Conservation (phyloP, 23 tunicate genomes). For the Halocynthia roretzi region DNA sequence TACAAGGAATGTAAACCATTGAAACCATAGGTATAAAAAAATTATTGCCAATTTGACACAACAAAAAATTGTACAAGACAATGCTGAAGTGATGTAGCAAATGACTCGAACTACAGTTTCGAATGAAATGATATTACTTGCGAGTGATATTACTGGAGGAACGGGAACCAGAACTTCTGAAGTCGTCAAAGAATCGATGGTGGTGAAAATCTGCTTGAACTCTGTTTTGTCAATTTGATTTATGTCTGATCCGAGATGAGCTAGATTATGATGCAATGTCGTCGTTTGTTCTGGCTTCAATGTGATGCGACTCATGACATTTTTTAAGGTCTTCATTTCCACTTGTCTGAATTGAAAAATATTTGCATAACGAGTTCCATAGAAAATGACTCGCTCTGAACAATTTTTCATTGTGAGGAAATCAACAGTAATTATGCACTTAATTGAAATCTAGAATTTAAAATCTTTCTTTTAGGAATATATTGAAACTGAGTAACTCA, state of each 20-base stretch:
- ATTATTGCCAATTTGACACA: no score
- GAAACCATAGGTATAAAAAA: no score
- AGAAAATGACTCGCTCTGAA: background rate
- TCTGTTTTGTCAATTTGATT: background rate
- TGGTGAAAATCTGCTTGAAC: constrained; percentile 11
- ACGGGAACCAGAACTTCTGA: constrained; percentile 11
- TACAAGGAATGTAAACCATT: no score
- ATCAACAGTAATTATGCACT: no score
- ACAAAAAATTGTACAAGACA: no score
- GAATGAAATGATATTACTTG: no score
- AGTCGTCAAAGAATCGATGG: constrained; percentile 10
- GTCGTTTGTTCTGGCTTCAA: constrained; percentile 17
- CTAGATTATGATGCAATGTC: constrained; percentile 13
- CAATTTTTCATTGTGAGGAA: background rate
- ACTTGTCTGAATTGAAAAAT: constrained; percentile 33
- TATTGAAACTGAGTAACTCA: no score
- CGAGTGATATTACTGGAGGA: no score
- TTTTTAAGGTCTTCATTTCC: constrained; percentile 12
- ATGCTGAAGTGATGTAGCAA: no score
- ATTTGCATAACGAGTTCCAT: background rate
- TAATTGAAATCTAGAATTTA: no score
- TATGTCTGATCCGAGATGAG: constrained; percentile 11
- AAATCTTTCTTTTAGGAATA: no score
- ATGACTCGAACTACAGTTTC: no score
- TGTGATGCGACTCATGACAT: background rate